Conservation (phyloP, 2,113 vertebrate species). For the Gambusia holbrooki region DNA sequence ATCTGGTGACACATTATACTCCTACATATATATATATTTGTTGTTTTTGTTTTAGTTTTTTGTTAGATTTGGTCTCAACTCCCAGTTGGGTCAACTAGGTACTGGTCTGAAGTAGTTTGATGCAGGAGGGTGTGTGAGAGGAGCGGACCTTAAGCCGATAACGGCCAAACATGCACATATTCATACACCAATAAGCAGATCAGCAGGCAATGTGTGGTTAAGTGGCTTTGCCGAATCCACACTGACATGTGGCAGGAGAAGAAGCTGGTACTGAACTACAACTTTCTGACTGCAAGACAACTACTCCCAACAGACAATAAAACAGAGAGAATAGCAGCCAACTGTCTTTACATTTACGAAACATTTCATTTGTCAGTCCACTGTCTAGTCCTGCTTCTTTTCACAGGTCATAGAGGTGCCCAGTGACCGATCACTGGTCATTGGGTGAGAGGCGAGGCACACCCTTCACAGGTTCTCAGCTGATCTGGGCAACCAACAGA, state of each 20-base stretch:
- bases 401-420: no score
- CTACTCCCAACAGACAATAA: neutral
- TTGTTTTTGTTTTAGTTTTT: neutral
- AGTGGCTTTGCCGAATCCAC: neutral
- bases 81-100: neutral
- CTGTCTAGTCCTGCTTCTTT: no score
- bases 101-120: neutral
- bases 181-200: neutral
- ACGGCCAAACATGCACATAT: neutral
- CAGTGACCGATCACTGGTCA: neutral
- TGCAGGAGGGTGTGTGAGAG: neutral
- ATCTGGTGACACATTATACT: neutral
- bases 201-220: neutral
- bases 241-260: neutral
- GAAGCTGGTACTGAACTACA: neutral
- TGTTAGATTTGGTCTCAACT: neutral
- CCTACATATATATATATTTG: neutral
- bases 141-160: neutral
- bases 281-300: neutral
- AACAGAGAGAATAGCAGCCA: no score
- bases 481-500: no score
- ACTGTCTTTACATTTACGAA: no score
- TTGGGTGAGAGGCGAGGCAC: neutral
- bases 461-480: neutral
- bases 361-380: no score